Evolutionary conservation across 2,888 invertebrate genomes (phyloP).

Genomic region (Trachelus tabidus): DNA sequence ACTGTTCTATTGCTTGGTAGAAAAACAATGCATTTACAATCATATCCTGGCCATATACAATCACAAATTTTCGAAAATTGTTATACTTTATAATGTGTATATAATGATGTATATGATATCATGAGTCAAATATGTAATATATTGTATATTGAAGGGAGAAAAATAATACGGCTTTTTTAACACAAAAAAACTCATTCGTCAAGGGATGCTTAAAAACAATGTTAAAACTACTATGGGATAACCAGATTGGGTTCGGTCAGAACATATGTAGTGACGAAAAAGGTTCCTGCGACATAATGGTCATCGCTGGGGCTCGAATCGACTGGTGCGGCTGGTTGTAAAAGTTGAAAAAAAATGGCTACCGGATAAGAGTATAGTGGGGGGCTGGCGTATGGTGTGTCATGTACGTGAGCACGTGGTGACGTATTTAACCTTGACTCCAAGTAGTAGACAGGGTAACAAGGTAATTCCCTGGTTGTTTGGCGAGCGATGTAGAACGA

Average conservation of each 20-base stretch:
- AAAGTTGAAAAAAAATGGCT: slow-evolving; percentile 18
- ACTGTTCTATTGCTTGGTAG: not conserved
- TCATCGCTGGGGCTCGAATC: not conserved
- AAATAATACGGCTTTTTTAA: too few species aligned
- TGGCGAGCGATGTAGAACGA: slow-evolving; percentile 37
- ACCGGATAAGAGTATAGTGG: slow-evolving; percentile 10
- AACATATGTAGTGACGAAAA: not conserved
- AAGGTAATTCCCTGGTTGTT: slow-evolving; percentile 28
- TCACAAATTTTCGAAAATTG: too few species aligned
- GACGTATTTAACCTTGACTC: slow-evolving; percentile 19
- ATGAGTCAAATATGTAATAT: not conserved
- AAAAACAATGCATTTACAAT: not conserved
- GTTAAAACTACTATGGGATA: not conserved
- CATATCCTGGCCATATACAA: not conserved
- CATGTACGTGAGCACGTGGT: slow-evolving; percentile 7
- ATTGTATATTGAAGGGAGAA: too few species aligned
- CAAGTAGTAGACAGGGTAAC: slow-evolving; percentile 9
- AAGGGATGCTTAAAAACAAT: not conserved
- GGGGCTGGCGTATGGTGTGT: not conserved
- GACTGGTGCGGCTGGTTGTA: not conserved
- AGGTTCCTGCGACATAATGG: not conserved
- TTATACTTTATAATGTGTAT: not conserved
- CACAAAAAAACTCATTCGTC: not conserved
- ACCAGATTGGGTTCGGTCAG: not conserved
- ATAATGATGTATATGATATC: not conserved